These are phyloP conservation scores for Rhea americana DNA, from an alignment of 2,113 vertebrate genomes.

Conservation along the genomic window DNA sequence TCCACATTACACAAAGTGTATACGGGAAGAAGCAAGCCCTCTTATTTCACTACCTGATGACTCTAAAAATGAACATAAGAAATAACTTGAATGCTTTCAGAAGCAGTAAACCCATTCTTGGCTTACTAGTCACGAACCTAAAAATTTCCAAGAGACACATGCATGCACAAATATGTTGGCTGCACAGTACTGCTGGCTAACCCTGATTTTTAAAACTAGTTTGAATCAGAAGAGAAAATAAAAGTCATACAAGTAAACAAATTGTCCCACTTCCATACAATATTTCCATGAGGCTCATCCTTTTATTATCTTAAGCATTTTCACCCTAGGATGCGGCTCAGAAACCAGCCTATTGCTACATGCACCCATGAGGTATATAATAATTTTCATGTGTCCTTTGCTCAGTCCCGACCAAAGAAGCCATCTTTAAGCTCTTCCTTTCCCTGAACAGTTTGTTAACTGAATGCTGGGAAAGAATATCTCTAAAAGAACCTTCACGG, in stretches of 20 bases:
- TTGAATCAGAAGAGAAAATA: conserved; percentile 1
- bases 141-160: conserved; percentile 29
- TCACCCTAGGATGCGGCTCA: background rate
- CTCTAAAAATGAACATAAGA: background rate
- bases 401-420: background rate
- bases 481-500: background rate
- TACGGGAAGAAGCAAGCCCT: background rate
- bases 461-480: background rate
- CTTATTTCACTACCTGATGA: background rate
- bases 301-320: background rate
- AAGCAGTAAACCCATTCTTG: conserved; percentile 24
- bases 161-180: conserved; percentile 33
- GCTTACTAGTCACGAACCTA: background rate
- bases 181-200: conserved; percentile 14
- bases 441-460: background rate
- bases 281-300: background rate
- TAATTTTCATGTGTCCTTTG: background rate
- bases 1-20: rapidly evolving
- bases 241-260: conserved; percentile 16
- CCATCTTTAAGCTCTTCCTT: background rate
- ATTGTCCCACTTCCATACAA: background rate
- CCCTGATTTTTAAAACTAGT: background rate
- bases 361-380: background rate
- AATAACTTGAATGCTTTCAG: background rate
- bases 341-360: background rate